These are phyloP conservation scores for Scrobipalpa costella DNA, from an alignment of 2,888 invertebrate species.

Conservation along the genomic window DNA sequence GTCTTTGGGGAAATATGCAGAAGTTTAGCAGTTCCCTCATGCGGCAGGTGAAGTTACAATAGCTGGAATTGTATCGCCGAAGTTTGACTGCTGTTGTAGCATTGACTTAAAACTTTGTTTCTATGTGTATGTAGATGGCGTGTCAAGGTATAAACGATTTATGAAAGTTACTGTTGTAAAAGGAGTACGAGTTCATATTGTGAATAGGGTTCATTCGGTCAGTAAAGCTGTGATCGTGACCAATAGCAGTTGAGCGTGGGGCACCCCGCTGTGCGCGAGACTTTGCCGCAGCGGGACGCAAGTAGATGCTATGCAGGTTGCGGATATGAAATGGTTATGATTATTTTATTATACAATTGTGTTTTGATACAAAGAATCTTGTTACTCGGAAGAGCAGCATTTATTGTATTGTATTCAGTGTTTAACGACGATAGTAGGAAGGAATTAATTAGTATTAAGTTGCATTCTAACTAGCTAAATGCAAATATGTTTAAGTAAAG, in stretches of 20 bases:
- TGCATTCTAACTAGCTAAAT: neutral
- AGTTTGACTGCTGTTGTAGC: constrained; percentile 1
- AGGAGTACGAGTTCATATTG: constrained; percentile 43
- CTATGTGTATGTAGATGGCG: neutral
- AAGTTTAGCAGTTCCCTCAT: constrained; percentile 4
- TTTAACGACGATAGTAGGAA: neutral
- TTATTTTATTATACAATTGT: constrained; percentile 28
- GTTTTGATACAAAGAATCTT: constrained; percentile 10
- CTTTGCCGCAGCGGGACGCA: constrained; percentile 60
- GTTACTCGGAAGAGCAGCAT: neutral
- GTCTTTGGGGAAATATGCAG: constrained; percentile 22
- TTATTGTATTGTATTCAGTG: constrained; percentile 3
- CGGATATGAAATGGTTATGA: constrained; percentile 23
- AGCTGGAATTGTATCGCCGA: constrained; percentile 4
- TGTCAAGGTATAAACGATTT: constrained; percentile 14
- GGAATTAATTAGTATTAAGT: neutral
- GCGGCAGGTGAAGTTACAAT: constrained; percentile 13
- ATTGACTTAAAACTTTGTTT: neutral
- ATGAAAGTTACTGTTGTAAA: constrained; percentile 21
- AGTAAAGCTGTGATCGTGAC: constrained; percentile 70
- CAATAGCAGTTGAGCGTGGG: constrained; percentile 67
- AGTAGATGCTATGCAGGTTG: constrained; percentile 36
- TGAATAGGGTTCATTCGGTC: constrained; percentile 57
- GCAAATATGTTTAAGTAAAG: neutral
- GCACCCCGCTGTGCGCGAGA: constrained; percentile 53